Base-by-base conservation (phyloP, 2,888 invertebrate species). In the Diachrysia chrysitis region DNA sequence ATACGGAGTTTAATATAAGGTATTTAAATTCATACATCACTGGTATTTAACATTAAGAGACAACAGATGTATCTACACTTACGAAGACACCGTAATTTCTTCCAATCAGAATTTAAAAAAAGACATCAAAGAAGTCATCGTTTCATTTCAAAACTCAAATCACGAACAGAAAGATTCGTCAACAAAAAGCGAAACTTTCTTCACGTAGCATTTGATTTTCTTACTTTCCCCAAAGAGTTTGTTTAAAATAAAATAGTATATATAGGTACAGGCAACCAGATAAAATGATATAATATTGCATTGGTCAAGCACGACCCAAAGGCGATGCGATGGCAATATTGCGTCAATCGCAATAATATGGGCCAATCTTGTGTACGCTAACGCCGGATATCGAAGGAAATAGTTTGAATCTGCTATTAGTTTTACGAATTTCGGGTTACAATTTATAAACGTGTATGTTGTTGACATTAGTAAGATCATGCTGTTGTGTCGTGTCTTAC, bases 281-380 rank as follows among this genome's bases (percentile, higher is more conserved):
- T 21, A 70, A 70, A 16, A 59, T 65, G 7, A 58, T 71, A 63
- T 76, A 71, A 66, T 73, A 73, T 17, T 73, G 79, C 69, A 71
- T 42, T 53, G 23, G 57, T 60, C 51, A 68, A 61, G 32, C 63
- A 29, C 21, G 37, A 53, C 53, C 65, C 77, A 79, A 82, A 71
- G 82, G 79, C 76, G 63, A 71, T 68, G 55, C 57, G 56, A 62
- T 56, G 58, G 21, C 61, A 54, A 32, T 64, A 71, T 82, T 79
- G 61, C 80, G 82, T 77, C 79, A 80, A 64, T 70, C 46, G 55
- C 17, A 69, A 70, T 70, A n/a, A 78, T 72, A 73, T 80, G 74
- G 77, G 79, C 70, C 79, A 80, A 63, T 66, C 55, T 29, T 67
- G 58, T 63, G 65, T 68, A 65, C 46, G 65, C 57, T 63, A 65